These are phyloP conservation scores for Orchestia grillus DNA, from an alignment of 1,140 invertebrate species.

Conservation along the genomic window DNA sequence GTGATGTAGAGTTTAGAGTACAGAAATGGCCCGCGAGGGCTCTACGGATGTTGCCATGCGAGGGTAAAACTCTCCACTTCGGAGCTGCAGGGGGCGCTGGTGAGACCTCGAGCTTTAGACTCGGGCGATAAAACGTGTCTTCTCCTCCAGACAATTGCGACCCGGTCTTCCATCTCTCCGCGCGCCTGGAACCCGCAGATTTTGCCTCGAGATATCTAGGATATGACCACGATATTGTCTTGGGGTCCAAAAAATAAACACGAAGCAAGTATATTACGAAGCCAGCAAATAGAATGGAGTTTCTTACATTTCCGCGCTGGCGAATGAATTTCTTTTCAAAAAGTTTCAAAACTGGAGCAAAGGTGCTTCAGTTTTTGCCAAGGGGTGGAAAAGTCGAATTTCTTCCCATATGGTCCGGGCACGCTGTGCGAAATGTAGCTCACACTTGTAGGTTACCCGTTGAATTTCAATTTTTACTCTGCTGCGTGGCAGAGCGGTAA, in stretches of 20 bases:
- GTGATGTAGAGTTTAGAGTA: too few species aligned
- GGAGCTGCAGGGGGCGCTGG: background rate
- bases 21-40: background rate
- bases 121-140: background rate
- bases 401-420: background rate
- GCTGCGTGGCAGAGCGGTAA: background rate
- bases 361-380: background rate
- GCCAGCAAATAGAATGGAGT: background rate
- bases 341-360: background rate
- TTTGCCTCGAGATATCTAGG: background rate
- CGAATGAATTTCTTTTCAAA: background rate
- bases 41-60: background rate
- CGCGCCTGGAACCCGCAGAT: background rate
- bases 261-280: background rate
- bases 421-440: background rate
- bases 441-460: background rate
- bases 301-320: background rate
- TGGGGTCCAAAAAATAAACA: background rate
- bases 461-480: background rate
- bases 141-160: background rate
- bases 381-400: background rate
- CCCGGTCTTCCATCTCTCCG: background rate
- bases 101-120: background rate
- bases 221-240: conserved; percentile 1
- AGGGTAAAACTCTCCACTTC: background rate